Percentiles rank a stretch among this genome's conserved stretches.
Evolutionary conservation across 2,888 invertebrate species (phyloP).

Genomic region (Pyrocoelia pectoralis): DNA sequence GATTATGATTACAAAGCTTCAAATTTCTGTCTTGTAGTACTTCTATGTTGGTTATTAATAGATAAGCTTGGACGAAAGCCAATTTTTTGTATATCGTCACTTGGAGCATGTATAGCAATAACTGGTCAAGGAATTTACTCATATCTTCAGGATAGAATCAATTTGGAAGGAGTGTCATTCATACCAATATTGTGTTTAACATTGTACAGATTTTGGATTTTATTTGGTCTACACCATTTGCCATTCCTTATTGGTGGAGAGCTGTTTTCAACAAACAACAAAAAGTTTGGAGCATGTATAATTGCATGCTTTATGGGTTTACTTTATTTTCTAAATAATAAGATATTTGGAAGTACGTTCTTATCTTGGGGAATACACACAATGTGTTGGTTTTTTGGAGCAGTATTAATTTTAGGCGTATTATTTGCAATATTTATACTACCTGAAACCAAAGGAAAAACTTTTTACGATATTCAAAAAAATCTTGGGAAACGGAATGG

Average conservation of each 20-base stretch:
- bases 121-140: conserved; percentile 64
- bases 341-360: conserved; percentile 66
- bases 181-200: neutral
- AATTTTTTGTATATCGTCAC: conserved; percentile 63
- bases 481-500: too few relatives aligned
- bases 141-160: conserved; percentile 59
- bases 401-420: conserved; percentile 64
- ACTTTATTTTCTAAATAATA: conserved; percentile 65
- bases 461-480: conserved; percentile 66
- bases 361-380: conserved; percentile 66
- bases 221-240: neutral
- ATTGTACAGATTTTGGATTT: neutral
- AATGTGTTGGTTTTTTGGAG: conserved; percentile 67
- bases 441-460: conserved; percentile 71
- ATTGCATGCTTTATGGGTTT: conserved; percentile 65
- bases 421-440: conserved; percentile 66
- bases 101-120: conserved; percentile 64
- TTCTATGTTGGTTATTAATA: conserved; percentile 45
- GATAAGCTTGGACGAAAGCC: conserved; percentile 65
- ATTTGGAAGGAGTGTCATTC: neutral
- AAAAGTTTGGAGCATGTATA: conserved; percentile 66
- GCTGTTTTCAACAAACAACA: conserved; percentile 69
- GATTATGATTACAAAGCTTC: neutral
- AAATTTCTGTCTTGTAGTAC: conserved; percentile 6
- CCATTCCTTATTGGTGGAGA: conserved; percentile 62